phyloP scores from a whole-genome alignment of 1,140 invertebrate genomes.

The Antheraea mylitta region DNA sequence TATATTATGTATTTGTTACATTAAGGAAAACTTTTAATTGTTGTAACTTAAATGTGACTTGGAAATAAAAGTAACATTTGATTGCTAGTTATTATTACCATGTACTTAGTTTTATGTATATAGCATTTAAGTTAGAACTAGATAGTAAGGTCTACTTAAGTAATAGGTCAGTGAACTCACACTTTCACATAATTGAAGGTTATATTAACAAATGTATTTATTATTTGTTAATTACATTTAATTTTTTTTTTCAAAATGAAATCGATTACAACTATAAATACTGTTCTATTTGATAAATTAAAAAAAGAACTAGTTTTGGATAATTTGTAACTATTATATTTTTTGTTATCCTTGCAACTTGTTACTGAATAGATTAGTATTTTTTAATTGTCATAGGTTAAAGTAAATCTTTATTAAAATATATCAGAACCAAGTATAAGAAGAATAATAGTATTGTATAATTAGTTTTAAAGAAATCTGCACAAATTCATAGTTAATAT shows the following conservation, averaged over 20 bases:
- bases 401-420: no score
- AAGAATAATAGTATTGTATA: no score
- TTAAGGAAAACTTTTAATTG: neutral
- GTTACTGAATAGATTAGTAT: no score
- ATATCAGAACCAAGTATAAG: no score
- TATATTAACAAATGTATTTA: conserved; percentile 20
- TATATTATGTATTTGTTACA: neutral
- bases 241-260: neutral
- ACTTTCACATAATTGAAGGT: conserved; percentile 29
- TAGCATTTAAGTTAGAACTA: conserved; percentile 16
- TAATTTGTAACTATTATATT: no score
- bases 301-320: no score
- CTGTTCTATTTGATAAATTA: no score
- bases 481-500: no score
- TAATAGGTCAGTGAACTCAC: conserved; percentile 30
- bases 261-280: neutral
- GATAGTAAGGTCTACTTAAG: conserved; percentile 21
- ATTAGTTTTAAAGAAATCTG: no score
- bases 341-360: no score
- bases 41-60: neutral
- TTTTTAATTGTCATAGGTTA: no score
- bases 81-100: neutral
- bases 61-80: neutral
- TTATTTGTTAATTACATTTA: neutral
- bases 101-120: conserved; percentile 6